Evolutionary conservation across 37 sponge, comb jelly and placozoan species (phyloP).

Genomic region (Lycopodina hypogea): DNA sequence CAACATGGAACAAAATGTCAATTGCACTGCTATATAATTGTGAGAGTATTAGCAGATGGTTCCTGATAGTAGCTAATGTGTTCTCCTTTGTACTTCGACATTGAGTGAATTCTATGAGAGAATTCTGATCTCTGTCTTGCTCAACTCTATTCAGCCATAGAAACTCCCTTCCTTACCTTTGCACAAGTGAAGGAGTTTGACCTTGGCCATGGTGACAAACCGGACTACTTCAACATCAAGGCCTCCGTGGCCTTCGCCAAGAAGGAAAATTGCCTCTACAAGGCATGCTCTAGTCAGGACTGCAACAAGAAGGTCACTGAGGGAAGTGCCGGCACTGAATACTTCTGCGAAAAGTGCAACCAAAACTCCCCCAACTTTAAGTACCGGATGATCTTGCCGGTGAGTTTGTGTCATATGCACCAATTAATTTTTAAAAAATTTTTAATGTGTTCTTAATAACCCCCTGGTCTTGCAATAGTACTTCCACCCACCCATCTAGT

Average conservation of each 20-base stretch:
- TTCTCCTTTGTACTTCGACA: too few species aligned
- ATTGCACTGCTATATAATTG: too few species aligned
- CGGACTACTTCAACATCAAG: slow-evolving; percentile 68
- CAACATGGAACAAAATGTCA: too few species aligned
- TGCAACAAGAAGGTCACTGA: slow-evolving; percentile 91
- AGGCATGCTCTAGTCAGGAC: slow-evolving; percentile 78
- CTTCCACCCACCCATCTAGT: too few species aligned
- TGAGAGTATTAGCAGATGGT: too few species aligned
- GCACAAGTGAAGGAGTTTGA: slow-evolving; percentile 63
- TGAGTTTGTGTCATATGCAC: too few species aligned
- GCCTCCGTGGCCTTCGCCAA: slow-evolving; percentile 58
- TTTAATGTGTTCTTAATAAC: background rate
- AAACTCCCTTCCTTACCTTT: slow-evolving; percentile 22
- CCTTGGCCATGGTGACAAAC: slow-evolving; percentile 80
- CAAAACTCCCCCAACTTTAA: slow-evolving; percentile 79
- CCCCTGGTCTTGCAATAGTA: background rate
- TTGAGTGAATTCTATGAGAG: too few species aligned
- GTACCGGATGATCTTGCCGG: slow-evolving; percentile 74
- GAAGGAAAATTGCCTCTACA: slow-evolving; percentile 83
- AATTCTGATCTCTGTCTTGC: too few species aligned
- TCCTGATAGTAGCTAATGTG: too few species aligned
- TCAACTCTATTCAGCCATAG: background rate
- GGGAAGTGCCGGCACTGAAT: slow-evolving; percentile 33
- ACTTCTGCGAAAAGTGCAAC: slow-evolving; percentile 88
- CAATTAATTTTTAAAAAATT: background rate